Evolutionary conservation across 2,888 invertebrate species (phyloP).

Genomic region (Chaetoderma sp.): DNA sequence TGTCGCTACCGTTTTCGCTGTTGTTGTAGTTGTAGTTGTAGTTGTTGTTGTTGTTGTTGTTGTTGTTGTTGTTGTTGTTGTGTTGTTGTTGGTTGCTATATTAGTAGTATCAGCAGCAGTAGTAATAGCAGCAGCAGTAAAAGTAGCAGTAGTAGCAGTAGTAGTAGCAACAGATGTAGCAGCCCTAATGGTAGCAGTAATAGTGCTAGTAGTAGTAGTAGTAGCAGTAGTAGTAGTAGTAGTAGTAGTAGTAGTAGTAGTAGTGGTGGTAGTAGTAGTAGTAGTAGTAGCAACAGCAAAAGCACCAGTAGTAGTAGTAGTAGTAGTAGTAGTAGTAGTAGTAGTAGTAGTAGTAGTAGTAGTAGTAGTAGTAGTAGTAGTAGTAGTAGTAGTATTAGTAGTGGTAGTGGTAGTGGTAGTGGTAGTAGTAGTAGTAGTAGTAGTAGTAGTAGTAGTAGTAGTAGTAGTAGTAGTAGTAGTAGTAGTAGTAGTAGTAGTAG

Average conservation of each 20-base stretch:
- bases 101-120: slow-evolving; percentile 3
- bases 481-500: slow-evolving; percentile 2
- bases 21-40: neutral
- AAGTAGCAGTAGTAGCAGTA: slow-evolving; percentile 11
- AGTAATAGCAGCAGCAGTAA: slow-evolving; percentile 8
- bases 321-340: slow-evolving; percentile 15
- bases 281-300: too few relatives aligned
- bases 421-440: slow-evolving; percentile 15
- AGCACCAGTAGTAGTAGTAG: too few relatives aligned
- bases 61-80: slow-evolving; percentile 9
- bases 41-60: slow-evolving; percentile 4
- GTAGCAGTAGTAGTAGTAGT: slow-evolving; percentile 15
- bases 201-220: slow-evolving; percentile 10
- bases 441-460: slow-evolving; percentile 4
- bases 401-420: slow-evolving; percentile 2
- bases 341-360: neutral
- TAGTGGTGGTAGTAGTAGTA: neutral
- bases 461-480: slow-evolving; percentile 5
- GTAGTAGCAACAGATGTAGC: neutral
- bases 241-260: slow-evolving; percentile 16
- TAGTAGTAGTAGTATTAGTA: too few relatives aligned
- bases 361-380: neutral
- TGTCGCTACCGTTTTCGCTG: too few relatives aligned
- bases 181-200: neutral
- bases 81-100: neutral